Base-by-base conservation (phyloP, 1,140 invertebrate genomes). In the Drosophila azteca region DNA sequence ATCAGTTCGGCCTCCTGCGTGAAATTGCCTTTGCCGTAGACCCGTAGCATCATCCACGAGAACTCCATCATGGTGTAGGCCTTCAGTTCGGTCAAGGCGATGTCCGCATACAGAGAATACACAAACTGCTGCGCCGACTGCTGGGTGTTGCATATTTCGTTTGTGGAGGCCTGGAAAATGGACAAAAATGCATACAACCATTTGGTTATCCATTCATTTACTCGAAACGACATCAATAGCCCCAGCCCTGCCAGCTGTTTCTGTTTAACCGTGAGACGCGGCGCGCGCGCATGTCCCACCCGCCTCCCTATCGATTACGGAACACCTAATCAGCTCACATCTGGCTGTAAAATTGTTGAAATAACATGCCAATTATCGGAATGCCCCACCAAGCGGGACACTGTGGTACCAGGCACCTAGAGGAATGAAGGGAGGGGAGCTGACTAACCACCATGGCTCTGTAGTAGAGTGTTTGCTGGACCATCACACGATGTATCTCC, bases 41-140 rank as follows among this genome's bases (percentile, higher is more conserved):
- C 92, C 69, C 94, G 94, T 17, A 97, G 92, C 54, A 97, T 92
- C 94, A 96, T 96, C 93, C 95, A 97, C 0, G 96, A 96, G 92
- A 97, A 97, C 90, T 97, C 96, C 93, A 97, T 95, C 95, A 97
- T 97, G 13, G 95, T 94, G 92, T 95, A 97, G 3, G 96, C 96
- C 91, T 97, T 97, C 63, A 97, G 93, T 93, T 97, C 95, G 0
- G 96, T 95, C 7, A 97, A 90, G 2, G 96, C 94, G 50, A 97
- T 94, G 1, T 95, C 94, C 67, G 94, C 95, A 93, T 97, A 97
- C 43, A 97, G 93, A 90, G 96, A 96, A 81, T 95, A 96, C 5
- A 97, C 92, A 29, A 97, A 92, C 91, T 97, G 96, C 64, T 97
- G 96, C 0, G 95, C 94, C 0, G 96, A 97, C 90, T 97, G 94